These are phyloP conservation scores for Orycteropus afer DNA, from an alignment of 2,113 vertebrate species.

Conservation along the genomic window DNA sequence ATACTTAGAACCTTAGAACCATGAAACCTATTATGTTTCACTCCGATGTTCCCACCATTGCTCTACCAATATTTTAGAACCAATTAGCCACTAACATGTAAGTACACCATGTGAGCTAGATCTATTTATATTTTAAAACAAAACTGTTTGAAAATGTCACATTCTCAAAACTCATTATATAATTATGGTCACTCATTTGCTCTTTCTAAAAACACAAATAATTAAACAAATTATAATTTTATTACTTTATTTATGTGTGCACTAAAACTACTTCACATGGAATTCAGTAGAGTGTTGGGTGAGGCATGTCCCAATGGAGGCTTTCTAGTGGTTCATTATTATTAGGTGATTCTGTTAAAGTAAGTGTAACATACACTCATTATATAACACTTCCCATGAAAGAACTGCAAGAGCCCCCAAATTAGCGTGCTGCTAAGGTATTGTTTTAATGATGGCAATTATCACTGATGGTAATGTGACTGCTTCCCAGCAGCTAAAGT, in stretches of 20 bases:
- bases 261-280: not conserved
- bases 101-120: not conserved
- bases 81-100: not conserved
- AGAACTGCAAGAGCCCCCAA: not conserved
- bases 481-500: constrained; percentile 65
- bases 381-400: constrained; percentile 34
- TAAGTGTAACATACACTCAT: constrained; percentile 50
- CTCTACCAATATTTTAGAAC: not conserved
- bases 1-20: not conserved
- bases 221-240: not conserved
- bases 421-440: constrained; percentile 61
- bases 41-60: not conserved
- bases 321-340: constrained; percentile 17
- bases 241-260: not conserved
- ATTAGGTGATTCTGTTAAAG: constrained; percentile 55
- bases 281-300: not conserved
- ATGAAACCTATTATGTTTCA: not conserved
- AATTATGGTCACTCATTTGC: not conserved
- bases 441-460: constrained; percentile 77
- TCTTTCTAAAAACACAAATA: constrained; percentile 32
- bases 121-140: not conserved
- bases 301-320: not conserved
- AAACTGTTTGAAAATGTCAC: not conserved
- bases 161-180: not conserved
- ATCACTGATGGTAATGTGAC: constrained; percentile 49